These are phyloP conservation scores for Alectura lathami DNA, from an alignment of 2,113 vertebrate species.

Conservation along the genomic window DNA sequence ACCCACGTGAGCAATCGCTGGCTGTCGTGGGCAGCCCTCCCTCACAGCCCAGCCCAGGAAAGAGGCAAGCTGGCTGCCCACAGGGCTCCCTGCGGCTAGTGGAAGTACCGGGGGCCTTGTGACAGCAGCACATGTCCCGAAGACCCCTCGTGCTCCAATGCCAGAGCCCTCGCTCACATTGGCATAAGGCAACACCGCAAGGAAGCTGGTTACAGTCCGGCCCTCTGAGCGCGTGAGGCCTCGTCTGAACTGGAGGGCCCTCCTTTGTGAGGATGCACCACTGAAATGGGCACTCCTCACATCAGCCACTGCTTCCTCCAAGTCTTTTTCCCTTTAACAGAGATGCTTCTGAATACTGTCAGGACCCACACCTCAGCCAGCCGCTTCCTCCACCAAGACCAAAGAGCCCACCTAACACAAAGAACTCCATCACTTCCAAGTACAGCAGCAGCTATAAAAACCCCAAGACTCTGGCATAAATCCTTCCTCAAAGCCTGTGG, in stretches of 20 bases:
- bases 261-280: fast-evolving
- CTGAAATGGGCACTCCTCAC: not conserved
- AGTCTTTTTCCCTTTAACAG: not conserved
- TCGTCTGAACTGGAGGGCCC: not conserved
- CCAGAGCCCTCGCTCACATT: fast-evolving
- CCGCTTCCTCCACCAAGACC: not conserved
- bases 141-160: not conserved
- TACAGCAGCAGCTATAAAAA: fast-evolving
- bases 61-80: not conserved
- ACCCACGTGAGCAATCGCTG: not conserved
- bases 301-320: not conserved
- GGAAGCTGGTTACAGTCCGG: not conserved
- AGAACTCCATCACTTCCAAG: not conserved
- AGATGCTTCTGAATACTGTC: not conserved
- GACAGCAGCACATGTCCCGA: fast-evolving
- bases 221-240: fast-evolving
- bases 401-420: fast-evolving
- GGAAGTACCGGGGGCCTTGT: not conserved
- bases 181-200: too few species aligned
- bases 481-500: not conserved
- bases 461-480: not conserved
- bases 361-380: not conserved
- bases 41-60: fast-evolving
- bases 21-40: not conserved
- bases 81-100: not conserved